These are phyloP conservation scores for Leptopilina myrica DNA, from an alignment of 2,888 invertebrate species.

Conservation along the genomic window DNA sequence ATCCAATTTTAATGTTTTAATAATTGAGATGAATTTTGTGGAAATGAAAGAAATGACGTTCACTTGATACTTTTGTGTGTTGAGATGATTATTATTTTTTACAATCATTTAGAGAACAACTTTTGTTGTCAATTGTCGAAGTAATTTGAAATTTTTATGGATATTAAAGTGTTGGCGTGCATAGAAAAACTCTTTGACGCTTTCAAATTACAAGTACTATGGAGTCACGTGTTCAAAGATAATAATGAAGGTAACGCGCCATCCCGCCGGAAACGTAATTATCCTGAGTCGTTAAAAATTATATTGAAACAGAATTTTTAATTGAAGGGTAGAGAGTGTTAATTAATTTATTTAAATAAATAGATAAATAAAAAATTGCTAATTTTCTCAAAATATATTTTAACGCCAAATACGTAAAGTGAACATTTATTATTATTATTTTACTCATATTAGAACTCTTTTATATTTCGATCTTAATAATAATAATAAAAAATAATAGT, in stretches of 20 bases:
- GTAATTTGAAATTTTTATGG: not conserved
- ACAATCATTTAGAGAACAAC: not conserved
- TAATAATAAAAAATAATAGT: too few relatives aligned
- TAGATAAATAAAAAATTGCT: not conserved
- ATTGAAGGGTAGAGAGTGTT: not conserved
- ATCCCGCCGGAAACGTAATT: slow-evolving; percentile 33
- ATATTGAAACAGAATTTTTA: slow-evolving; percentile 21
- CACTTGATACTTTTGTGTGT: not conserved
- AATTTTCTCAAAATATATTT: not conserved
- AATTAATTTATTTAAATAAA: not conserved
- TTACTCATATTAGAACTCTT: too few relatives aligned
- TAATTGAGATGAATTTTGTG: too few relatives aligned
- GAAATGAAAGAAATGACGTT: too few relatives aligned
- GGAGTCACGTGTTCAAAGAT: slow-evolving; percentile 27
- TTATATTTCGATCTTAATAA: too few relatives aligned
- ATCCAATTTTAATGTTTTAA: too few relatives aligned
- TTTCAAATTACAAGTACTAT: not conserved
- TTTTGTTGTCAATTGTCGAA: not conserved
- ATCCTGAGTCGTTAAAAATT: slow-evolving; percentile 15
- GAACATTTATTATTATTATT: too few relatives aligned
- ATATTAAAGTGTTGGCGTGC: slow-evolving; percentile 8
- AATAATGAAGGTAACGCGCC: slow-evolving; percentile 35
- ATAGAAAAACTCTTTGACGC: slow-evolving; percentile 9
- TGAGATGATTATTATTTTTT: not conserved
- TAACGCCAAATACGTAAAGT: too few relatives aligned